Base-by-base conservation (phyloP, 2,888 invertebrate species). In the Opisthograptis luteolata region DNA sequence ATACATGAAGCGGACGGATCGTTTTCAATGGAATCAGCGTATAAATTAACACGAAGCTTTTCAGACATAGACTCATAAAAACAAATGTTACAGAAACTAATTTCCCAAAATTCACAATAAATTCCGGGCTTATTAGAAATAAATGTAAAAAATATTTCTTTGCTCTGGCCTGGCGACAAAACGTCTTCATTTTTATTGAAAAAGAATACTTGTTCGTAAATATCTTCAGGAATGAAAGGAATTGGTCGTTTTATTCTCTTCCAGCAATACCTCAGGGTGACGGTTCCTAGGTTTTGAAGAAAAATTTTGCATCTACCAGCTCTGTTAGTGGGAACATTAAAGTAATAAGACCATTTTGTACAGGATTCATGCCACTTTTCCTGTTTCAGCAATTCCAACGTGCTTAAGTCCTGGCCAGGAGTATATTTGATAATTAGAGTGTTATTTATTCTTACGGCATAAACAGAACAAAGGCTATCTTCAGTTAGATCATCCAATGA, bases 151-250 rank as follows among this genome's bases (percentile, higher is more conserved):
- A 64, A 73, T 30, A 93, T 60, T 19, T 81, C 60, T 28, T 79
- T 79, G 2, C 64, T 76, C 59, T 92, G 87, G 0, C 92, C 92
- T 0, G 93, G 93, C 0, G 84, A 71, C 28, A 93, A 52, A 0
- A 92, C 68, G 10, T 88, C 81, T 66, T 91, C 91, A 55, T 91
- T 92, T 73, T 92, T 93, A 47, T 92, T 87, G 51, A 93, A 93
- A 66, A 84, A 92, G 64, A 93, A 93, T 0, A 81, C 80, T 66
- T 84, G 89, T 28, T 75, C 80, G 42, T 66, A 72, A 20, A 56
- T 60, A 30, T 73, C 75, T 47, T 83, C 81, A 2, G 81, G 77
- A 58, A 86, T 77, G 22, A 76, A 75, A 2, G 74, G 76, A 19
- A 85, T 71, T 0, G 73, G 52, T 32, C 66, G 71, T 50, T 73